phyloP scores from a whole-genome alignment of 2,797 vertebrate genomes.

The Eulemur coronatus region DNA sequence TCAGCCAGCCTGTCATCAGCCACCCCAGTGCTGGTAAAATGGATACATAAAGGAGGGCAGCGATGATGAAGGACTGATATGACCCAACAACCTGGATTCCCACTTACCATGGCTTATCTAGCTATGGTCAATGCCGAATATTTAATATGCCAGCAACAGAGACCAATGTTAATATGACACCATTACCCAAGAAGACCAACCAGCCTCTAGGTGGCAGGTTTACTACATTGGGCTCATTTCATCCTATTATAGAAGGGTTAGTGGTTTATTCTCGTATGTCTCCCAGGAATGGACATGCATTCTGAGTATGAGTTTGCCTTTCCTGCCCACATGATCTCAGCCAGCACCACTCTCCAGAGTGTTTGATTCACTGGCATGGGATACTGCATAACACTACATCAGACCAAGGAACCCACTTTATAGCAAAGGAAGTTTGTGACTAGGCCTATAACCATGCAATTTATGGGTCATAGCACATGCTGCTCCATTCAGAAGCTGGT shows the following conservation, averaged over 20 bases:
- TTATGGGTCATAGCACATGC: background rate
- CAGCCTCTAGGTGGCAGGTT: background rate
- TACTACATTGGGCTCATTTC: background rate
- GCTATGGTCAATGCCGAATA: background rate
- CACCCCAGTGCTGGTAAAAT: background rate
- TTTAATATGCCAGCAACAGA: background rate
- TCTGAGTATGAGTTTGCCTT: background rate
- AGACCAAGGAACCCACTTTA: background rate
- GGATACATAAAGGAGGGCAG: background rate
- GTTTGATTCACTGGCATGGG: background rate
- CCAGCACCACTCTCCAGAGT: background rate
- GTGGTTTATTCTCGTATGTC: background rate
- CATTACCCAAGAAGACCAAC: background rate
- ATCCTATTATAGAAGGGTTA: background rate
- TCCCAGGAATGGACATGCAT: background rate
- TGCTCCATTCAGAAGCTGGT: background rate
- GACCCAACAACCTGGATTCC: background rate
- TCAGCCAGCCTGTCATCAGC: background rate
- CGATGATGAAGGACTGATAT: background rate
- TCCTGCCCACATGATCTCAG: background rate
- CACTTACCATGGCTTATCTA: background rate
- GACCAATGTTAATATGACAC: background rate
- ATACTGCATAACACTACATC: background rate
- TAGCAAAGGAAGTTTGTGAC: background rate
- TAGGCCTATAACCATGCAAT: background rate